phyloP scores from a whole-genome alignment of 92 coral and sea anemone genomes.

The Porites lobata region DNA sequence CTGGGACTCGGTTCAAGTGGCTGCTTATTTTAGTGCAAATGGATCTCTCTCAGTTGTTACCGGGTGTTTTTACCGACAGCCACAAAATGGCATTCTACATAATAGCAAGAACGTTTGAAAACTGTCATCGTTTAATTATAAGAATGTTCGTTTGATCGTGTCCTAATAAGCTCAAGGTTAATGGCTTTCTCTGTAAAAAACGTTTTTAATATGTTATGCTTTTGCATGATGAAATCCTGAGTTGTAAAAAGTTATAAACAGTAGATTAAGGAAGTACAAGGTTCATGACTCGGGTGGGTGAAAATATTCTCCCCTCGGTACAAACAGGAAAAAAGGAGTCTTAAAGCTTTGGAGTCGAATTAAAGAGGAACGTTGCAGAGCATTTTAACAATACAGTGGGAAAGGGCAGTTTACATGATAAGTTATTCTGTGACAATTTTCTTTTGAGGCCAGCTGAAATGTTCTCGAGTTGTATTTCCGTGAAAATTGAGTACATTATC shows the following conservation, averaged over 20 bases:
- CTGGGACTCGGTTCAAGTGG: slow-evolving; percentile 38
- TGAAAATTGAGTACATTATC: slow-evolving; percentile 25
- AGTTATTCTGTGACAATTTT: slow-evolving; percentile 4
- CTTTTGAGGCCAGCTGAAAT: not conserved
- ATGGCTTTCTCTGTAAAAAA: slow-evolving; percentile 38
- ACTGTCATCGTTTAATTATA: slow-evolving; percentile 56
- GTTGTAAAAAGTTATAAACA: not conserved
- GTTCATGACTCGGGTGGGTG: slow-evolving; percentile 9
- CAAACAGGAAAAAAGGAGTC: not conserved
- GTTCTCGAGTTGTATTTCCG: not conserved
- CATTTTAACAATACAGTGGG: not conserved
- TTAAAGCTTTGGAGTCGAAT: not conserved
- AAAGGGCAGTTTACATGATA: slow-evolving; percentile 8
- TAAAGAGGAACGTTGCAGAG: not conserved
- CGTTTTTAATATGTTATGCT: slow-evolving; percentile 41
- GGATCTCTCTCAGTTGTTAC: not conserved
- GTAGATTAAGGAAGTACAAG: not conserved
- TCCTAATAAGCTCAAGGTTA: slow-evolving; percentile 52
- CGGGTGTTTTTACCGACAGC: slow-evolving; percentile 28
- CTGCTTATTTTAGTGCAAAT: slow-evolving; percentile 27
- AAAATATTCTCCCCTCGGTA: not conserved
- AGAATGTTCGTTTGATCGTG: slow-evolving; percentile 59
- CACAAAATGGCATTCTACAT: slow-evolving; percentile 41
- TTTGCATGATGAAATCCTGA: slow-evolving; percentile 4
- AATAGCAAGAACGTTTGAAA: slow-evolving; percentile 24